Percentiles rank a stretch among this genome's conserved stretches.
Evolutionary conservation across 1,140 invertebrate species (phyloP).

Genomic region (Caligus rogercresseyi): DNA sequence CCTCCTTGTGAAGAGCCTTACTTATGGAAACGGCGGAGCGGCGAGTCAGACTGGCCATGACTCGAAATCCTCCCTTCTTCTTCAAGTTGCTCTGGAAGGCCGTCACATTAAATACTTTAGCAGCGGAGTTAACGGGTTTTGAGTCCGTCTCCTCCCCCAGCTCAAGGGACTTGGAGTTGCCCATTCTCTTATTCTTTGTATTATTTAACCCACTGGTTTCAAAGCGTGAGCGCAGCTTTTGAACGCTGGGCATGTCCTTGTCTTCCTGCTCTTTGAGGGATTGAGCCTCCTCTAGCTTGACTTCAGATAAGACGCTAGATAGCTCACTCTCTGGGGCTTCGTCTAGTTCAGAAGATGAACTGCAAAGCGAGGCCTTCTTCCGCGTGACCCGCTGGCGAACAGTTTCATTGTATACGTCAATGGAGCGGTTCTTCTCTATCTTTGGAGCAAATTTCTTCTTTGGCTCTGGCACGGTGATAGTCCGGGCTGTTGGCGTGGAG

Average conservation of each 20-base stretch:
- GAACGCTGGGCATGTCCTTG: constrained; percentile 8
- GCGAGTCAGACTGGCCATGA: constrained; percentile 2
- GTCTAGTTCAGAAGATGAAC: neutral
- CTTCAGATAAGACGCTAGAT: neutral
- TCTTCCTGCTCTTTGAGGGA: neutral
- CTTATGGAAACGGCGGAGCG: neutral
- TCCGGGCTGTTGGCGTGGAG: neutral
- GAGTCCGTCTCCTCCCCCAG: neutral
- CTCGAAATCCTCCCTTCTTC: neutral
- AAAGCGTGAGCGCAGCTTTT: constrained; percentile 9
- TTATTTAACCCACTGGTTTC: neutral
- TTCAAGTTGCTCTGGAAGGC: neutral
- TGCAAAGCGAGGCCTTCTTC: no score
- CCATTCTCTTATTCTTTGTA: neutral
- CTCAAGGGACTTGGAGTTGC: neutral
- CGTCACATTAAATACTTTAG: neutral
- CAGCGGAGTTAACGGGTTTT: neutral
- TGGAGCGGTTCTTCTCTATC: constrained; percentile 23
- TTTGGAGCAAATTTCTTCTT: constrained; percentile 3
- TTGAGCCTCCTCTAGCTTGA: neutral
- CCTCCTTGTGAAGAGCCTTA: constrained; percentile 14
- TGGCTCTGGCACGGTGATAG: neutral
- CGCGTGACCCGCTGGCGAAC: constrained; percentile 22
- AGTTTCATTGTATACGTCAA: constrained; percentile 26
- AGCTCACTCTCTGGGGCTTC: neutral